Evolutionary conservation across 2,113 vertebrate species (phyloP).

Genomic region (Cinclus mexicanus): DNA sequence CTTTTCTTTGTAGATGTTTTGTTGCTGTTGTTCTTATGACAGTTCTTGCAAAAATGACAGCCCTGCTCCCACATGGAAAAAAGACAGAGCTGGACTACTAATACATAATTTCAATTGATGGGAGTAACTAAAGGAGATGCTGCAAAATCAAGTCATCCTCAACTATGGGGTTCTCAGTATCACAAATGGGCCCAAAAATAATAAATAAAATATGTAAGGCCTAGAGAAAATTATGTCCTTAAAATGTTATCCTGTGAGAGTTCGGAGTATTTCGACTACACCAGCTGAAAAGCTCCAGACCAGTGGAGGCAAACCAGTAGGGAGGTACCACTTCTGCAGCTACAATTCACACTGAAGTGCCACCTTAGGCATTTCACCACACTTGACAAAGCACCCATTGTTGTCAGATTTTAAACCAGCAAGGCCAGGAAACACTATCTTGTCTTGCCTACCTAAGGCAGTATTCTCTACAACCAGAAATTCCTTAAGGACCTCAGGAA

Average conservation of each 20-base stretch:
- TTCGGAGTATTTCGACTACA: not conserved
- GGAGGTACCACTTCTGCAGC: not conserved
- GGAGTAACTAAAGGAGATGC: not conserved
- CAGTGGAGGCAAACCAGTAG: not conserved
- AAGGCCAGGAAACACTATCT: rapidly evolving
- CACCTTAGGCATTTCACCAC: not conserved
- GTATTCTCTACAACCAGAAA: not conserved
- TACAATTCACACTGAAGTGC: not conserved
- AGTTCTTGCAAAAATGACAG: not conserved
- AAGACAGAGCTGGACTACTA: not conserved
- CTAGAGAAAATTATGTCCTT: not conserved
- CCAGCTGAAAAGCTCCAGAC: too few relatives aligned
- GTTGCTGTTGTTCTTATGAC: not conserved
- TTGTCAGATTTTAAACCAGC: not conserved
- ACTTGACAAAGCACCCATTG: not conserved
- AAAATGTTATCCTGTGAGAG: not conserved
- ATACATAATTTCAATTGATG: too few relatives aligned
- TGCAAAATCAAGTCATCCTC: not conserved
- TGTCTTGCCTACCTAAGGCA: not conserved
- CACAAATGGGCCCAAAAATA: not conserved
- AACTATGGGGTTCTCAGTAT: not conserved
- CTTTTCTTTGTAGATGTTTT: not conserved
- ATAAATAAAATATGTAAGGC: not conserved
- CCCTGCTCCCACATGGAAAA: rapidly evolving
- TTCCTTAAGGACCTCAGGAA: not conserved